These are phyloP conservation scores for Erebia palarica DNA, from an alignment of 2,888 invertebrate species.

Conservation along the genomic window DNA sequence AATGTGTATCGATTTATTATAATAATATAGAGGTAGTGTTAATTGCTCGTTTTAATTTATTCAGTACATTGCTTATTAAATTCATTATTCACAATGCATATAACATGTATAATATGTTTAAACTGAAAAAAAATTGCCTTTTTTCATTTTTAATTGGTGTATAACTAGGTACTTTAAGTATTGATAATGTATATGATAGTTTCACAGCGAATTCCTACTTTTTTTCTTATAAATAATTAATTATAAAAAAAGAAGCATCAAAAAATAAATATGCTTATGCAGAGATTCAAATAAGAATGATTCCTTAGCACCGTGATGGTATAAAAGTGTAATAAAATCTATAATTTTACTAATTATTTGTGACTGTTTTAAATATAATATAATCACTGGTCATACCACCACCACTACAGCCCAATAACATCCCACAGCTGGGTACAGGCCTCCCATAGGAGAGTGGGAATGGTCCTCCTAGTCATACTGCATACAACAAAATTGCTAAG, in stretches of 20 bases:
- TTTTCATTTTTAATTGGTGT: background rate
- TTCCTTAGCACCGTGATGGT: constrained; percentile 30
- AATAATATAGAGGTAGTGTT: constrained; percentile 30
- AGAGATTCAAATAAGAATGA: constrained; percentile 22
- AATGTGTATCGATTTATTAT: background rate
- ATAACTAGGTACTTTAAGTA: background rate
- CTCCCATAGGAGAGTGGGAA: too few species aligned
- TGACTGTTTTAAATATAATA: constrained; percentile 11
- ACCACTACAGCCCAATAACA: too few species aligned
- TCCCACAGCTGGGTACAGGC: too few species aligned
- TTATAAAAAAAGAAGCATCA: constrained; percentile 15
- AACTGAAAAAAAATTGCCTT: background rate
- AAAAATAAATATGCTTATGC: constrained; percentile 13
- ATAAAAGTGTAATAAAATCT: constrained; percentile 22
- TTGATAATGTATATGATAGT: background rate
- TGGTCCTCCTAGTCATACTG: constrained; percentile 1
- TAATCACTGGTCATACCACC: too few species aligned
- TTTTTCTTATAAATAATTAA: background rate
- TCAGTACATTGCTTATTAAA: constrained; percentile 9
- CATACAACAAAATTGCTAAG: background rate
- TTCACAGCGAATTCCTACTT: constrained; percentile 1
- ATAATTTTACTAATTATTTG: constrained; percentile 10
- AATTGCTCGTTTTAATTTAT: constrained; percentile 29
- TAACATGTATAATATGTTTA: background rate
- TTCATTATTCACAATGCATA: background rate